Conservation (phyloP, 2,797 vertebrate genomes). For the Falco novaeseelandiae region DNA sequence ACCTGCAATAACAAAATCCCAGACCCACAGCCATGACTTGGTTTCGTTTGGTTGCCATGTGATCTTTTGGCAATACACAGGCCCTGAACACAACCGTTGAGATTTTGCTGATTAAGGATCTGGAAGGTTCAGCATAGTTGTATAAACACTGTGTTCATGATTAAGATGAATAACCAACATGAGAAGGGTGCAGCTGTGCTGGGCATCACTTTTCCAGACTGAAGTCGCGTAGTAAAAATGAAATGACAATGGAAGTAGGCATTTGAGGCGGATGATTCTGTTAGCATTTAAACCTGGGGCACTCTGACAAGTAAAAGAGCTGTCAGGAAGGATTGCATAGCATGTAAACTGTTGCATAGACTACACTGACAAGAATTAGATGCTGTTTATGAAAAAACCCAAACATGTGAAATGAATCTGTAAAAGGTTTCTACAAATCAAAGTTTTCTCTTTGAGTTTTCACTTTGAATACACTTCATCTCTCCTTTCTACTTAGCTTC, state of each 20-base stretch:
- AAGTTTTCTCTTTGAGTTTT: not conserved
- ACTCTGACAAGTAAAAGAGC: not conserved
- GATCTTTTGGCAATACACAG: not conserved
- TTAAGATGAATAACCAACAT: not conserved
- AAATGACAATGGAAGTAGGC: not conserved
- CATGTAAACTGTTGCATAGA: not conserved
- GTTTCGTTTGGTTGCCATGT: not conserved
- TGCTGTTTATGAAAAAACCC: not conserved
- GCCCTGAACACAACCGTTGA: not conserved
- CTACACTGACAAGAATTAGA: not conserved
- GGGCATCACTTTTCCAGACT: not conserved
- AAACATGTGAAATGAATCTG: not conserved
- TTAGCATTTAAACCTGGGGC: not conserved
- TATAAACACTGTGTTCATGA: not conserved
- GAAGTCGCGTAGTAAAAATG: not conserved
- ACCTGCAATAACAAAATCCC: not conserved
- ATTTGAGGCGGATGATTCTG: not conserved
- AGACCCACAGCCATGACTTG: not conserved
- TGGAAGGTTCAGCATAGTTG: not conserved
- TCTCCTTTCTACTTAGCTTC: not conserved
- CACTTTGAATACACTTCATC: not conserved
- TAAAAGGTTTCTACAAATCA: not conserved
- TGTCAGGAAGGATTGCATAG: not conserved
- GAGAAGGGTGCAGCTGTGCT: not conserved
- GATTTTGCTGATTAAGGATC: not conserved